phyloP scores from a whole-genome alignment of 2,888 invertebrate species.

The Drosophila parthenogenetica region DNA sequence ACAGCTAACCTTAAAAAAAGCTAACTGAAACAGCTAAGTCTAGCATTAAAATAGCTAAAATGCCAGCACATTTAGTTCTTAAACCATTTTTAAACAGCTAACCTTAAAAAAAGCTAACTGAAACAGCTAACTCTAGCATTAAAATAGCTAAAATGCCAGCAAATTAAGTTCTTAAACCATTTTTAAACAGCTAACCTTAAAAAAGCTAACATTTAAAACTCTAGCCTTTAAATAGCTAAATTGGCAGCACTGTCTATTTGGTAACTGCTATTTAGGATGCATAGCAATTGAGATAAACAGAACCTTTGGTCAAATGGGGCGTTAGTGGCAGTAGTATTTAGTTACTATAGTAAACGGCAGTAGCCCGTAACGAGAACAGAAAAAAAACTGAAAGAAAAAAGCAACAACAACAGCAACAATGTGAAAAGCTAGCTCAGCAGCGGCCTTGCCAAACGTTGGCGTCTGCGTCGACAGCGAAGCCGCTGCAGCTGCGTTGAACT shows the following conservation, averaged over 20 bases:
- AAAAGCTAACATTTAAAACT: too few relatives aligned
- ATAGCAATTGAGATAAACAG: constrained; percentile 23
- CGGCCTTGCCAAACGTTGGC: constrained; percentile 46
- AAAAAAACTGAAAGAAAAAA: background rate
- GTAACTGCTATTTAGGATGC: background rate
- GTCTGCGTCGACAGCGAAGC: background rate
- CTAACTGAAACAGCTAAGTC: too few relatives aligned
- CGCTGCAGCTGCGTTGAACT: constrained; percentile 61
- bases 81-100: too few relatives aligned
- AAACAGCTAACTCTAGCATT: too few relatives aligned
- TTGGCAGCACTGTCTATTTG: background rate
- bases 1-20: too few relatives aligned
- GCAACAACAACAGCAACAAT: constrained; percentile 7
- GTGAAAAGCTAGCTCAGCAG: constrained; percentile 44
- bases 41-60: too few relatives aligned
- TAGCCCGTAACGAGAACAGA: constrained; percentile 40
- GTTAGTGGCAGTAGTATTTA: background rate
- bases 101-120: too few relatives aligned
- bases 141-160: too few relatives aligned
- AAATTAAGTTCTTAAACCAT: too few relatives aligned
- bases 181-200: too few relatives aligned
- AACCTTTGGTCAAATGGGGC: constrained; percentile 43
- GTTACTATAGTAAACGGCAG: constrained; percentile 20
- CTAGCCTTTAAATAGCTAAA: too few relatives aligned
- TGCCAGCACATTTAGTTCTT: too few relatives aligned